Conservation (phyloP, 1,140 invertebrate species). For the Ridgeia piscesae region DNA sequence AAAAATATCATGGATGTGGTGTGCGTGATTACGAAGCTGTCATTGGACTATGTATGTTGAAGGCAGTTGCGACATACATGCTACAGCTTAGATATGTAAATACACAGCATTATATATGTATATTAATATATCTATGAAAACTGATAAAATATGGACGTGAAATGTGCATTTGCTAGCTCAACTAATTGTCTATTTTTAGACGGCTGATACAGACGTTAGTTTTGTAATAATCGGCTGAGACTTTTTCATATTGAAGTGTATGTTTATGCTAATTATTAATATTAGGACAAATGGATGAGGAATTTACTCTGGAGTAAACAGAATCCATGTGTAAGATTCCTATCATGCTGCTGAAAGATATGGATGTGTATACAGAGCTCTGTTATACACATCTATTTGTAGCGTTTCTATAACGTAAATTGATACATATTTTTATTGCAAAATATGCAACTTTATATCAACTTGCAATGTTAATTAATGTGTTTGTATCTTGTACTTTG, state of each 20-base stretch:
- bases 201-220: neutral
- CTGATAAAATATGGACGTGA: neutral
- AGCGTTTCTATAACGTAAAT: neutral
- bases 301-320: neutral
- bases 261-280: neutral
- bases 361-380: neutral
- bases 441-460: neutral
- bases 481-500: neutral
- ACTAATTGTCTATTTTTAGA: neutral
- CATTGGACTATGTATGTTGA: neutral
- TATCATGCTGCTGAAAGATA: neutral
- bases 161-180: neutral
- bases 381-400: neutral
- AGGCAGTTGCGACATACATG: neutral
- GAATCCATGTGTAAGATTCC: neutral
- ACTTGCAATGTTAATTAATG: neutral
- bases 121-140: neutral
- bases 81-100: neutral
- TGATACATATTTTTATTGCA: neutral
- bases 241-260: neutral
- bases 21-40: neutral
- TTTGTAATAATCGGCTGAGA: neutral
- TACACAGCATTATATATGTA: slow-evolving; percentile 1
- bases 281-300: neutral
- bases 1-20: neutral